Conservation (phyloP, 2,113 vertebrate genomes). For the Nyctibius bracteatus region DNA sequence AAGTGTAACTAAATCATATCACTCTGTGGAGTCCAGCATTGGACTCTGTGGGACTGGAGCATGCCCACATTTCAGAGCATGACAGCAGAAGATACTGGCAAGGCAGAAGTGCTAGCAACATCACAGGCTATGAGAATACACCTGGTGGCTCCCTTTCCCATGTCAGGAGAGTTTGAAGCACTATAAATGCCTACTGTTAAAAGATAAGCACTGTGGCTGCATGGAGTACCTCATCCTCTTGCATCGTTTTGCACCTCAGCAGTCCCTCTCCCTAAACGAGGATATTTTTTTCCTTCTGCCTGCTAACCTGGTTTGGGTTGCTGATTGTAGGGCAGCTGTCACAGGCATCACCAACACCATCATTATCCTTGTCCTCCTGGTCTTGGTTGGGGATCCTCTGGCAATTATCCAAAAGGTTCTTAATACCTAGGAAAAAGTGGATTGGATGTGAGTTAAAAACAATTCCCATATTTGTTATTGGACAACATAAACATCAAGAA, state of each 20-base stretch:
- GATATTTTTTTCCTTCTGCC: not conserved
- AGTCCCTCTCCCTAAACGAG: not conserved
- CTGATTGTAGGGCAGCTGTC: conserved; percentile 91
- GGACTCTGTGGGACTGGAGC: not conserved
- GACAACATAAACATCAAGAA: not conserved
- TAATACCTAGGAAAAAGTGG: conserved; percentile 78
- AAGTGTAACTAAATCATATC: not conserved
- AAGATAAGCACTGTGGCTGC: not conserved
- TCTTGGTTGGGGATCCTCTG: conserved; percentile 83
- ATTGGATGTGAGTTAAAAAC: not conserved
- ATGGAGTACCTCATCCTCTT: not conserved
- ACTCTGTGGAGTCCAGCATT: not conserved
- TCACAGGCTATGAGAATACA: not conserved
- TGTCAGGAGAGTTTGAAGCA: not conserved
- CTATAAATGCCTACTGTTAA: not conserved
- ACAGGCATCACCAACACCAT: conserved; percentile 93
- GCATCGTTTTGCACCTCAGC: not conserved
- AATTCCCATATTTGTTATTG: not conserved
- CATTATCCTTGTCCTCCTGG: conserved; percentile 86
- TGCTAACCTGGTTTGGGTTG: conserved; percentile 93
- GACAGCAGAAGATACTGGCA: not conserved
- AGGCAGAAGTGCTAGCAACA: not conserved
- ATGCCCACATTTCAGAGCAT: not conserved
- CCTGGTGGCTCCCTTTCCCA: not conserved
- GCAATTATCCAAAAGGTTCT: conserved; percentile 94